phyloP scores from a whole-genome alignment of 2,113 vertebrate species.

The Leucoraja erinaceus region DNA sequence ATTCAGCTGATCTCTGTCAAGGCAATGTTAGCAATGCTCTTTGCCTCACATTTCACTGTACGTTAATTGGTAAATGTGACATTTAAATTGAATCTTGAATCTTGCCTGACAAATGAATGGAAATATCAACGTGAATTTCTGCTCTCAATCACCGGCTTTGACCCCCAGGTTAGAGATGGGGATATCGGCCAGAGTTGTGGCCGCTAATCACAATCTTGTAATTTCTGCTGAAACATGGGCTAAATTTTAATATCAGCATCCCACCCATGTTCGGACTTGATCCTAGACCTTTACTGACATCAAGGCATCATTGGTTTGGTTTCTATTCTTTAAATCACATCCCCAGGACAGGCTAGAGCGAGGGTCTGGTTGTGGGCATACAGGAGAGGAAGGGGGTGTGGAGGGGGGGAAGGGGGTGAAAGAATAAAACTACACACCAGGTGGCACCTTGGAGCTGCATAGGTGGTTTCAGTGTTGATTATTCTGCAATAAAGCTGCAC shows the following conservation, averaged over 20 bases:
- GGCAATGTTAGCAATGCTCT: neutral
- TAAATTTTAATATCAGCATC: neutral
- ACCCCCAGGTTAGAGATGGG: neutral
- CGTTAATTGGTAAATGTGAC: no score
- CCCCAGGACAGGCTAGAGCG: neutral
- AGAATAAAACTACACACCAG: neutral
- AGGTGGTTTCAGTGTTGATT: neutral
- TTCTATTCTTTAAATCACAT: no score
- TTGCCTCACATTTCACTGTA: no score
- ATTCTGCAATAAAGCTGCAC: slow-evolving; percentile 29
- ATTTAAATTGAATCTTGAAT: no score
- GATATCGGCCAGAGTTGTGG: neutral
- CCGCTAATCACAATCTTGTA: neutral
- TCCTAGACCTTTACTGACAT: neutral
- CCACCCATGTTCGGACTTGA: neutral
- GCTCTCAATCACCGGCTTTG: no score
- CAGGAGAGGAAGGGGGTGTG: neutral
- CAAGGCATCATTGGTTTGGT: no score
- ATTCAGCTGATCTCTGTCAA: neutral
- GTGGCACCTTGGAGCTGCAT: neutral
- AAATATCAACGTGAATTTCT: no score
- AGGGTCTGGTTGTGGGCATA: neutral
- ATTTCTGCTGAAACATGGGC: neutral
- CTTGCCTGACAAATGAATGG: no score
- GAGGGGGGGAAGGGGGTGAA: no score